Evolutionary conservation across 2,797 vertebrate species (phyloP), one percentile per base, ranked within the genome.

Genomic region (Pangasius macronema): DNA sequence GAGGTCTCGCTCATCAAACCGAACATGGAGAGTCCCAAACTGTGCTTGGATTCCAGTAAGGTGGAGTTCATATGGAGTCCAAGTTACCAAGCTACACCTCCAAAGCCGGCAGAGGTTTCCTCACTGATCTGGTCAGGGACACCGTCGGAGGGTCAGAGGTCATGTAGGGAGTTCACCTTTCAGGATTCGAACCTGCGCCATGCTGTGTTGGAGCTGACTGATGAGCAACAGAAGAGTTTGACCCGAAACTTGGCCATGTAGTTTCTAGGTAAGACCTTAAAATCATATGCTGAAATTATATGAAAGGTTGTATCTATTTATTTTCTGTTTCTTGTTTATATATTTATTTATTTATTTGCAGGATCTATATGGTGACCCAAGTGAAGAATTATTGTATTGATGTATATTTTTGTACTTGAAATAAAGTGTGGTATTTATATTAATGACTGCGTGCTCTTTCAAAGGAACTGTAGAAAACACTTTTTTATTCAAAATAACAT

Each of bases 1-100:
- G 97, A 97, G 11, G 91, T 97, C 53, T 97, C 97, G 0, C 63
- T 92, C 79, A 97, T 97, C 59, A 96, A 94, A 84, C 85, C 92
- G 0, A 90, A 94, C 0, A 59, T 86, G 22, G 94, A 95, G 24
- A 94, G 93, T 82, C 96, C 95, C 0, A 92, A 87, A 4, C 87
- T 84, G 3, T 36, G 55, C 57, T 63, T 94, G 9, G 95, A 96
- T 20, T 89, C 59, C 0, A 96, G 93, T 8, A 3, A 85, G 0
- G 88, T 94, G 63, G 96, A 96, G 89, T 65, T 92, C 36, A 87
- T 85, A 0, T 91, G 86, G 90, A 96, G 95, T 90, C 95, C 95
- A 3, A 94, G 91, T 77, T 86, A 85, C 16, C 89, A 88, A 3
- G 87, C 91, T 5, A 77, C 46, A 8, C 86, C 90, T 7, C 57